Evolutionary conservation across 2,113 vertebrate genomes (phyloP), one percentile per base, ranked within the genome.

Genomic region (Neogobius melanostomus): DNA sequence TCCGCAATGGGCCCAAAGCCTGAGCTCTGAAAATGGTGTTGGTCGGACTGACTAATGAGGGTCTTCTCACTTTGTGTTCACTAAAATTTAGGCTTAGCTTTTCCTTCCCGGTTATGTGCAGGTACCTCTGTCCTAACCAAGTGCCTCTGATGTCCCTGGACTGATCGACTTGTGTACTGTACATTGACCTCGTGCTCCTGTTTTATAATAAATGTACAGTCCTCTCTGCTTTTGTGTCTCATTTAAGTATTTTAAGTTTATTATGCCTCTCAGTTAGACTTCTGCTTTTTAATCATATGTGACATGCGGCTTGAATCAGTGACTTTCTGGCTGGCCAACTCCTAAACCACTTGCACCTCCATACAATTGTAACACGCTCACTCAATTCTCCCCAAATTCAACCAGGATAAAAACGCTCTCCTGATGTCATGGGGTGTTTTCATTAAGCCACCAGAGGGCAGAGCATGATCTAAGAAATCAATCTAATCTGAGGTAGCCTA

Each of bases 181-280:
- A 86, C 81, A 81, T 51, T 89, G 63, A 64, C 81, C 68, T 74
- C 76, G 72, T 84, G 84, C 69, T 79, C 81, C 74, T 75, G 78
- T 76, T 74, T 82, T 36, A 36, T 68, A 91, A 90, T 91, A 91
- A 90, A 91, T 90, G 87, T 90, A 88, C 76, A 89, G 85, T 85
- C 64, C 75, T 53, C 49, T 68, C 3, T 59, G 45, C 28, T 12
- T 59, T 42, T 59, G 14, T 51, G 43, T 64, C 21, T 44, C 53
- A 9, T 53, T 67, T 15, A 56, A 28, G 62, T 53, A 44, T 46
- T 62, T 43, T 1, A 36, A 15, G 36, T 10, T 36, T 47, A 0
- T 16, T 11, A 44, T 50, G 46, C 6, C 46, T 47, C 46, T 8
- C 46, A 47, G 6, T 47, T 47, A 2, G 46, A 4, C 46, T 47